Evolutionary conservation across 2,113 vertebrate species (phyloP).

Genomic region (human): GRCh38 chr4:78336501-78337000

Average conservation of each 20-base stretch:
- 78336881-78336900: slow-evolving; percentile 21
- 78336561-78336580: slow-evolving; percentile 3
- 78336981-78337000: not conserved
- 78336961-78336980: not conserved
- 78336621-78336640: slow-evolving; percentile 29
- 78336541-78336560: not conserved
- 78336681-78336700: slow-evolving; percentile 36
- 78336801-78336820: slow-evolving; percentile 1
- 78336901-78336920: not conserved
- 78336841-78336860: not conserved
- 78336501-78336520: not conserved
- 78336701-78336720: not conserved
- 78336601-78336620: slow-evolving; percentile 49
- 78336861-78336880: not conserved
- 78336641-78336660: not conserved
- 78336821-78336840: slow-evolving; percentile 5
- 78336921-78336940: not conserved
- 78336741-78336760: not conserved
- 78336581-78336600: slow-evolving; percentile 24
- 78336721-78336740: not conserved
- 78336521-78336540: not conserved
- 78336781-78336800: not conserved
- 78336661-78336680: slow-evolving; percentile 46
- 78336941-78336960: not conserved
- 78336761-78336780: not conserved